Percentiles rank a stretch among this genome's conserved stretches.
phyloP scores from a whole-genome alignment of 2,888 invertebrate species.

The Plagodis dolabraria region DNA sequence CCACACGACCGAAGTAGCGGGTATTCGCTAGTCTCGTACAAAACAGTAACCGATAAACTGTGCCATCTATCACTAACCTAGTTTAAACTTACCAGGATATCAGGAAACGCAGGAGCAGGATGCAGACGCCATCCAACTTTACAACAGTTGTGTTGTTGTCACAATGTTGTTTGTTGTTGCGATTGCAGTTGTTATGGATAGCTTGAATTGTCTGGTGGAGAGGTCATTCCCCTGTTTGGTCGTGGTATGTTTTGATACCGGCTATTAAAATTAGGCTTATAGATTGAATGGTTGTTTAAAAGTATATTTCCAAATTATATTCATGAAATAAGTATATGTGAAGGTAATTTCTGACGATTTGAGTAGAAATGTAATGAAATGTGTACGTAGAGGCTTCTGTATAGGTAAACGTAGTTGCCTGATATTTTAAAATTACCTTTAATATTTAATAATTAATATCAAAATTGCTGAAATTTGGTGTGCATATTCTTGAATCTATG shows the following conservation, averaged over 20 bases:
- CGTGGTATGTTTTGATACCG: neutral
- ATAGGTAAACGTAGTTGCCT: too few relatives aligned
- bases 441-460: too few relatives aligned
- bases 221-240: constrained; percentile 11
- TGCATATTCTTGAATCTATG: too few relatives aligned
- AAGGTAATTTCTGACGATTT: too few relatives aligned
- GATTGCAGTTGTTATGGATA: constrained; percentile 21
- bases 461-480: too few relatives aligned
- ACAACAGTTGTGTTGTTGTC: constrained; percentile 42
- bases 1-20: too few relatives aligned
- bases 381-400: too few relatives aligned
- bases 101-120: constrained; percentile 73
- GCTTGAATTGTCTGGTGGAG: constrained; percentile 6
- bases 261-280: too few relatives aligned
- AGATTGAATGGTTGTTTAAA: neutral
- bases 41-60: neutral
- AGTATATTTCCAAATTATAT: neutral
- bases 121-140: constrained; percentile 50
- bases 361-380: too few relatives aligned
- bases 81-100: constrained; percentile 51
- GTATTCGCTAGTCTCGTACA: neutral
- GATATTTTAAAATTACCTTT: too few relatives aligned
- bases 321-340: too few relatives aligned
- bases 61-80: constrained; percentile 47
- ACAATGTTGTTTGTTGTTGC: constrained; percentile 37